Evolutionary conservation across 2,113 vertebrate genomes (phyloP).

Genomic region (Trematomus loennbergii): DNA sequence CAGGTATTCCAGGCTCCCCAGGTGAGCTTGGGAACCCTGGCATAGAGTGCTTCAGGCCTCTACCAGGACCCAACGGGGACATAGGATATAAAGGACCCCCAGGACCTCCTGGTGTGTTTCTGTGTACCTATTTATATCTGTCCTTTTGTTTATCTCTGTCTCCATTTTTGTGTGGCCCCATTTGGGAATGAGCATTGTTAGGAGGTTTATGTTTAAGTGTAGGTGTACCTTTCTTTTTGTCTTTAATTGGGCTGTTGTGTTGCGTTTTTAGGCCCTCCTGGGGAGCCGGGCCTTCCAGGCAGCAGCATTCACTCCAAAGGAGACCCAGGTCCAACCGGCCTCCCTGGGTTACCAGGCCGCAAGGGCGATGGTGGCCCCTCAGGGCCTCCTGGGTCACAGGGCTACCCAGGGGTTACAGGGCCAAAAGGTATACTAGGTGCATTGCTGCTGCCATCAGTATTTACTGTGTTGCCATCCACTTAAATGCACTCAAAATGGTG

Average conservation of each 20-base stretch:
- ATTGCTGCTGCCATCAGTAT: neutral
- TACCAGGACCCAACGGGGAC: conserved; percentile 42
- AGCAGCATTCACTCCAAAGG: conserved; percentile 19
- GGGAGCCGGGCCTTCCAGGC: conserved; percentile 49
- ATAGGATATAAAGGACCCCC: conserved; percentile 53
- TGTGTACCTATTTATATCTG: neutral
- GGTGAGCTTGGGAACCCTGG: conserved; percentile 56
- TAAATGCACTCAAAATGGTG: conserved; percentile 2
- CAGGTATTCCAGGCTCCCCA: conserved; percentile 50
- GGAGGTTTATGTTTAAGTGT: neutral
- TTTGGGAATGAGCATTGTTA: neutral
- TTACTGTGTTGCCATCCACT: neutral
- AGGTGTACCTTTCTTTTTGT: conserved; percentile 1
- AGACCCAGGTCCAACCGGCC: conserved; percentile 58
- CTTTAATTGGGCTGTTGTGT: neutral
- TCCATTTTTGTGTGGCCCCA: neutral
- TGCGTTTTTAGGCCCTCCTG: conserved; percentile 53
- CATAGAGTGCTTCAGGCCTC: neutral
- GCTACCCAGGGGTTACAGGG: conserved; percentile 6
- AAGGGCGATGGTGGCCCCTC: conserved; percentile 56
- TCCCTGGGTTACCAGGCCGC: conserved; percentile 46
- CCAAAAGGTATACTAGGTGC: conserved; percentile 54
- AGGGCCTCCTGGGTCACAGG: conserved; percentile 48
- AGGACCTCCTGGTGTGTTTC: conserved; percentile 60
- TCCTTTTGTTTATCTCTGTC: neutral